Percentiles rank a stretch among this genome's conserved stretches.
Conservation (phyloP, 2,888 invertebrate genomes). For the Hylaea fasciaria region DNA sequence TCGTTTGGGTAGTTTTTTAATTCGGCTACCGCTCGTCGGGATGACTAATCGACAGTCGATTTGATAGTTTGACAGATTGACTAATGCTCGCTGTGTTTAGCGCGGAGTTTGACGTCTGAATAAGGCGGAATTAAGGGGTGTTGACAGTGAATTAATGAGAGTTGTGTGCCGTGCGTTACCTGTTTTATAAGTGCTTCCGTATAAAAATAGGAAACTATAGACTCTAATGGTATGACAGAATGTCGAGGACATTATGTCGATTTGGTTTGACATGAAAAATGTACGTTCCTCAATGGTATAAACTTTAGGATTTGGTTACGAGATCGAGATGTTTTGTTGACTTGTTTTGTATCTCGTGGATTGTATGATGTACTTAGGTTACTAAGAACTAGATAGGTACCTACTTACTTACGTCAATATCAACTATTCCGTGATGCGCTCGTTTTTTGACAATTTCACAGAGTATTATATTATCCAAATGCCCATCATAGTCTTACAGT, state of each 20-base stretch:
- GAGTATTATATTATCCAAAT: no score
- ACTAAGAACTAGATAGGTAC: no score
- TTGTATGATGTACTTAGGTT: no score
- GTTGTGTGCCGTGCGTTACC: slow-evolving; percentile 37
- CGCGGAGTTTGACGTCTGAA: slow-evolving; percentile 64
- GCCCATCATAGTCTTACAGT: no score
- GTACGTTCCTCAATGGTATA: neutral
- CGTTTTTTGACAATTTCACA: no score
- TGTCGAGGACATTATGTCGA: neutral
- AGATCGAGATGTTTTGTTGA: neutral
- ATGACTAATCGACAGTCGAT: slow-evolving; percentile 76
- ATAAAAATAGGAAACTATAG: slow-evolving; percentile 4
- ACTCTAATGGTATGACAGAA: neutral
- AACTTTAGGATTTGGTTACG: neutral
- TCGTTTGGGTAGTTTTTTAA: slow-evolving; percentile 38
- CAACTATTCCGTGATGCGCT: no score
- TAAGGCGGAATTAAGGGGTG: slow-evolving; percentile 63
- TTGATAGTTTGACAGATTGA: slow-evolving; percentile 78
- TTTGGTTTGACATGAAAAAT: slow-evolving; percentile 18
- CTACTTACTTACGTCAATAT: no score
- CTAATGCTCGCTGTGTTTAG: slow-evolving; percentile 73
- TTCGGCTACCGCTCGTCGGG: slow-evolving; percentile 70
- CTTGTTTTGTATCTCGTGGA: neutral
- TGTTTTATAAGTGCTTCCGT: slow-evolving; percentile 23
- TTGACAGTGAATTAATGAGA: slow-evolving; percentile 56